phyloP scores from a whole-genome alignment of 2,888 invertebrate species.

The Chaetoderma sp. region DNA sequence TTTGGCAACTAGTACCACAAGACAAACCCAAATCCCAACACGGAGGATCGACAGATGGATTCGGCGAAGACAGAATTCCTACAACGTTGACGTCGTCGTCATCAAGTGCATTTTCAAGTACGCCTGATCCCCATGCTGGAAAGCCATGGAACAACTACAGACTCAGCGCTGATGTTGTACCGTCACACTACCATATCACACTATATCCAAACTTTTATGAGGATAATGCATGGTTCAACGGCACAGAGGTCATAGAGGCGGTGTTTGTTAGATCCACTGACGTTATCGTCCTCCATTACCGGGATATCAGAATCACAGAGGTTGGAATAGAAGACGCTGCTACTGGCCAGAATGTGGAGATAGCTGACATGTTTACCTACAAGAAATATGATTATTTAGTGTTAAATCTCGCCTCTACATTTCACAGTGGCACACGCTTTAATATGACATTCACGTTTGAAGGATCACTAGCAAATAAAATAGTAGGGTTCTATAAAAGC shows the following conservation, averaged over 20 bases:
- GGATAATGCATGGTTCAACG: conserved; percentile 66
- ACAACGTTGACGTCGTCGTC: conserved; percentile 11
- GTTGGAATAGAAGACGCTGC: conserved; percentile 61
- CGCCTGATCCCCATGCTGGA: conserved; percentile 17
- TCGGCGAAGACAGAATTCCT: conserved; percentile 2
- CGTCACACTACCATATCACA: conserved; percentile 78
- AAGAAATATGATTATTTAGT: conserved; percentile 71
- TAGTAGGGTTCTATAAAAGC: conserved; percentile 82
- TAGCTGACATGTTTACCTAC: conserved; percentile 63
- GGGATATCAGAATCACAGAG: conserved; percentile 73
- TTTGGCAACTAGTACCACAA: conserved; percentile 16
- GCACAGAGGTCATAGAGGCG: conserved; percentile 64
- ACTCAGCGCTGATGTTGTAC: conserved; percentile 75
- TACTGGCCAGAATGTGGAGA: conserved; percentile 32
- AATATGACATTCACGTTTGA: conserved; percentile 75
- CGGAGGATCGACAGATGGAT: background rate
- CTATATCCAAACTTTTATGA: conserved; percentile 77
- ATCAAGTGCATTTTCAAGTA: conserved; percentile 25
- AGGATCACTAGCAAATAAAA: conserved; percentile 77
- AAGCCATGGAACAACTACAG: conserved; percentile 70
- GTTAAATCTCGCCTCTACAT: conserved; percentile 50
- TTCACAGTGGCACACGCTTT: conserved; percentile 46
- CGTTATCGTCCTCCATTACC: conserved; percentile 74
- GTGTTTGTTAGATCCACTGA: conserved; percentile 59
- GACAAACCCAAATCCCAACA: background rate